Evolutionary conservation across 2,888 invertebrate species (phyloP).

Genomic region (Eristalis intricaria): DNA sequence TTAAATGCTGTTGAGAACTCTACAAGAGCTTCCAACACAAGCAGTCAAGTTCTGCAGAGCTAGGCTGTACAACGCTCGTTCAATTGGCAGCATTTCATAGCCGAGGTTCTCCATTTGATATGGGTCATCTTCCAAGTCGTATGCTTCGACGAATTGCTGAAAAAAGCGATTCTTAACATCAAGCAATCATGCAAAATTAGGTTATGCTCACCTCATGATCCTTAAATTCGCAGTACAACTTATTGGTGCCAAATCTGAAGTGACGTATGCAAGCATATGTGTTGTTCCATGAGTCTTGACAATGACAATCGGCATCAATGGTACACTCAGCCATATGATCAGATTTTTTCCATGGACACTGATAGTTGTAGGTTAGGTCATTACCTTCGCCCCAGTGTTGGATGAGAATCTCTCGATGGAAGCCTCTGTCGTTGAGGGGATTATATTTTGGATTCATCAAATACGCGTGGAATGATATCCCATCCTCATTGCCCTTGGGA

Average conservation of each 20-base stretch:
- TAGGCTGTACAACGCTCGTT: slow-evolving; percentile 82
- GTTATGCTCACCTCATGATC: slow-evolving; percentile 80
- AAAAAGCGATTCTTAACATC: slow-evolving; percentile 71
- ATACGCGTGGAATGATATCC: slow-evolving; percentile 82
- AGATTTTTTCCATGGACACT: slow-evolving; percentile 85
- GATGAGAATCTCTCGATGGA: slow-evolving; percentile 85
- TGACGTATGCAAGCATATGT: slow-evolving; percentile 90
- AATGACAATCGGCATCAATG: slow-evolving; percentile 88
- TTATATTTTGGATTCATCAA: slow-evolving; percentile 74
- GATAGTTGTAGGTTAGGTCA: slow-evolving; percentile 82
- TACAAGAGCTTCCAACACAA: slow-evolving; percentile 78
- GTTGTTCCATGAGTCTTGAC: slow-evolving; percentile 92
- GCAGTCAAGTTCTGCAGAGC: slow-evolving; percentile 77
- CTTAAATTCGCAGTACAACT: slow-evolving; percentile 82
- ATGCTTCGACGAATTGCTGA: slow-evolving; percentile 89
- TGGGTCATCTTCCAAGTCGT: slow-evolving; percentile 87
- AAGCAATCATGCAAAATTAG: neutral
- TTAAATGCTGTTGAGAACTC: slow-evolving; percentile 67
- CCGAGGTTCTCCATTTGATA: slow-evolving; percentile 87
- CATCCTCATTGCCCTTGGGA: slow-evolving; percentile 84
- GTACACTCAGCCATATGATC: slow-evolving; percentile 85
- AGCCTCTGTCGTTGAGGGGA: slow-evolving; percentile 61
- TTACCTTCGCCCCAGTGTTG: slow-evolving; percentile 92
- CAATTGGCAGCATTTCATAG: slow-evolving; percentile 82
- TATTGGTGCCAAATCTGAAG: slow-evolving; percentile 81